Evolutionary conservation across 2,113 vertebrate genomes (phyloP).

Genomic region (Phyllostomus hastatus): DNA sequence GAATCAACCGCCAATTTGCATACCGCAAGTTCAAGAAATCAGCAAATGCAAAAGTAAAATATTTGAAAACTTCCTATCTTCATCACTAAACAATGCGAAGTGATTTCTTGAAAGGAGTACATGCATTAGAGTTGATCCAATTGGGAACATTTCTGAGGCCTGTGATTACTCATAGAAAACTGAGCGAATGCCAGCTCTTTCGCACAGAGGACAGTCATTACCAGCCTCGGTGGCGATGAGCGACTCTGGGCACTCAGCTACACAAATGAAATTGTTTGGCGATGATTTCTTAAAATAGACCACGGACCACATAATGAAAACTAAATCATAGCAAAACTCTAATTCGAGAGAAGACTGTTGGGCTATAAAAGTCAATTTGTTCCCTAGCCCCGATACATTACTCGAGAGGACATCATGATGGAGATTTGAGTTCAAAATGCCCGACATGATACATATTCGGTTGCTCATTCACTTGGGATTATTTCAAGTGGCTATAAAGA

Average conservation of each 20-base stretch:
- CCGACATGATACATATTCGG: not conserved
- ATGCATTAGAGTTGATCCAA: conserved; percentile 36
- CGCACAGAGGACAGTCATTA: not conserved
- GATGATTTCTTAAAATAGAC: not conserved
- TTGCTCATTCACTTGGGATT: not conserved
- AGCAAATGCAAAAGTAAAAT: conserved; percentile 16
- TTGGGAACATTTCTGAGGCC: not conserved
- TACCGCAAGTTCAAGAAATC: conserved; percentile 31
- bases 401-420: not conserved
- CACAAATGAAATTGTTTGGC: not conserved
- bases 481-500: not conserved
- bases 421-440: not conserved
- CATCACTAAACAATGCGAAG: not conserved
- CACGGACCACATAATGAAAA: not conserved
- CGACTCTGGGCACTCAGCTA: not conserved
- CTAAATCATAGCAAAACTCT: not conserved
- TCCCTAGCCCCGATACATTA: not conserved
- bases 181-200: not conserved
- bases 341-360: conserved; percentile 23
- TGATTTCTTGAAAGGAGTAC: conserved; percentile 15
- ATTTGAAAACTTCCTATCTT: conserved; percentile 42
- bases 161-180: not conserved
- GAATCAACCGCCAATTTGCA: conserved; percentile 39
- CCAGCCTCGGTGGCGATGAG: not conserved
- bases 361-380: not conserved